These are phyloP conservation scores for Melanerpes formicivorus DNA, from an alignment of 2,113 vertebrate genomes.

Conservation along the genomic window DNA sequence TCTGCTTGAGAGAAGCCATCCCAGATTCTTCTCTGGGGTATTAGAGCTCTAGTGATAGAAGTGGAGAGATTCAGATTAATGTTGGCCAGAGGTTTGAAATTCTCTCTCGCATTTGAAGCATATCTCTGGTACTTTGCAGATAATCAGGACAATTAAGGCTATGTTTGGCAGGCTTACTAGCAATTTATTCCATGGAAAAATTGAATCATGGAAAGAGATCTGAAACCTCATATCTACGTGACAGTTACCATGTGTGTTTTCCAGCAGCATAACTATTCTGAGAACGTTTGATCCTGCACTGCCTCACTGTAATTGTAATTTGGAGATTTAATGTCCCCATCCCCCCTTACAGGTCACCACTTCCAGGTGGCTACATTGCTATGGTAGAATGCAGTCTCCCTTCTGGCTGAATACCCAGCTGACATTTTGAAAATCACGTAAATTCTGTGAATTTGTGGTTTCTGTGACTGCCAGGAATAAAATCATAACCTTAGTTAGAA, in stretches of 20 bases:
- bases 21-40: neutral
- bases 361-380: neutral
- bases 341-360: neutral
- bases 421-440: neutral
- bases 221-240: neutral
- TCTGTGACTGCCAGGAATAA: neutral
- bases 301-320: neutral
- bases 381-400: neutral
- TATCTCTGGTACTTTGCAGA: neutral
- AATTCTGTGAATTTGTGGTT: neutral
- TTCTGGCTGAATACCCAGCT: neutral
- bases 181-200: neutral
- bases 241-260: neutral
- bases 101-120: neutral
- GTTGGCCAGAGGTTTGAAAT: neutral
- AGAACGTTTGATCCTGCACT: neutral
- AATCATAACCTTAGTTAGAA: neutral
- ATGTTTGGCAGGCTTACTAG: neutral
- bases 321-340: neutral
- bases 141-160: neutral
- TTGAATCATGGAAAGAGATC: neutral
- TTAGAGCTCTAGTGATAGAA: neutral
- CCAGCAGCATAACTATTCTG: neutral
- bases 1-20: neutral
- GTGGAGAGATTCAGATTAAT: fast-evolving